Evolutionary conservation across 2,888 invertebrate species (phyloP), one percentile per base, ranked within the genome.

Genomic region (Yponomeuta sedellus): DNA sequence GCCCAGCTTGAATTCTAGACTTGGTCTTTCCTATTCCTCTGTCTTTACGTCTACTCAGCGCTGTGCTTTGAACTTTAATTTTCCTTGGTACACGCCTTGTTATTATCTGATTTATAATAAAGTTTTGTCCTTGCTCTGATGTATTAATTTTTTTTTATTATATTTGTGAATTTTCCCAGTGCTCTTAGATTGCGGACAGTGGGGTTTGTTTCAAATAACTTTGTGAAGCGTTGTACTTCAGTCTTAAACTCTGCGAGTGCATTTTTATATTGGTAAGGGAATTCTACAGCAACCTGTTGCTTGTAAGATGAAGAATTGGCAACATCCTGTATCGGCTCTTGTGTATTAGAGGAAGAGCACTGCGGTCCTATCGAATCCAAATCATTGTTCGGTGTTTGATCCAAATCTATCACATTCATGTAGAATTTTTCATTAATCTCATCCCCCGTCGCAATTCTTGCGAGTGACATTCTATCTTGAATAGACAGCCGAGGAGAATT

Each of bases 151-250:
- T 58, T n/a, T 58, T 58, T 58, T 10, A 58, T 58, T 22, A 58
- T 62, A 61, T 63, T 39, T 57, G 40, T 67, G n/a, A 66, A 61
- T 64, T 66, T 68, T 59, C 16, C 65, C 25, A 68, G 68, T 66
- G 65, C 68, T 66, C 65, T 68, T 59, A 68, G 66, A 65, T 68
- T 66, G 64, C 65, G 66, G 66, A 66, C 66, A 64, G 68, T 68
- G 65, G 65, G 63, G 40, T 63, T 63, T 62, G 34, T 62, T 62
- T 62, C 39, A 62, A 62, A 62, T 64, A 56, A 56, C 28, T 28
- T 56, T 64, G 28, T 64, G 56, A 64, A 57, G 52, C 64, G 44
- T 57, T 62, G 16, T 34, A 22, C 19, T 66, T 66, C 66, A 66
- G 64, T 66, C 61, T 68, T 64, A 66, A 68, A 66, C 66, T 68